phyloP scores from a whole-genome alignment of 2,888 invertebrate genomes.

The Stramonita haemastoma region DNA sequence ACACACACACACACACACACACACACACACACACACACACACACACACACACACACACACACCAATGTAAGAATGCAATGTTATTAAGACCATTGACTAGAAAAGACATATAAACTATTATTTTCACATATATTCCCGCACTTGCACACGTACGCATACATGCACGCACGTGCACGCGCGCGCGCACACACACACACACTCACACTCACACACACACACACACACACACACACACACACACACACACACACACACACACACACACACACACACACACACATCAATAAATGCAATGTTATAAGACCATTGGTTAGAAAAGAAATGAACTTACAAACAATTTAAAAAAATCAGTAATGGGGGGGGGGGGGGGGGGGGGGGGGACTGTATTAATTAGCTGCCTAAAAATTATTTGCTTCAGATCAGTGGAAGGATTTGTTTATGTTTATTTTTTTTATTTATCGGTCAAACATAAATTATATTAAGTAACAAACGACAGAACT shows the following conservation, averaged over 20 bases:
- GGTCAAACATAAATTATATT: too few species aligned
- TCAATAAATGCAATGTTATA: too few species aligned
- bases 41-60: constrained; percentile 10
- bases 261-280: constrained; percentile 3
- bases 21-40: neutral
- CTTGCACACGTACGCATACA: neutral
- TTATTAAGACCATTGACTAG: too few species aligned
- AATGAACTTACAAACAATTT: neutral
- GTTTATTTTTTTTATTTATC: too few species aligned
- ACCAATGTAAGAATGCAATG: neutral
- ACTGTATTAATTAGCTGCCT: too few species aligned
- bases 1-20: neutral
- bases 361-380: too few species aligned
- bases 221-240: constrained; percentile 16
- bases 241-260: neutral
- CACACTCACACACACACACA: neutral
- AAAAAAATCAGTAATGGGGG: too few species aligned
- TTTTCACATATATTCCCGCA: neutral
- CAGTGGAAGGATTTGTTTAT: too few species aligned
- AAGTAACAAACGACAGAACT: too few species aligned
- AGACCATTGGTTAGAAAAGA: neutral
- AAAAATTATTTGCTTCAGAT: too few species aligned
- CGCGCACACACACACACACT: neutral
- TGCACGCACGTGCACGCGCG: neutral
- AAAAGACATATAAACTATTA: neutral